These are phyloP conservation scores for Caradrina clavipalpis DNA, from an alignment of 2,888 invertebrate species.

Conservation along the genomic window DNA sequence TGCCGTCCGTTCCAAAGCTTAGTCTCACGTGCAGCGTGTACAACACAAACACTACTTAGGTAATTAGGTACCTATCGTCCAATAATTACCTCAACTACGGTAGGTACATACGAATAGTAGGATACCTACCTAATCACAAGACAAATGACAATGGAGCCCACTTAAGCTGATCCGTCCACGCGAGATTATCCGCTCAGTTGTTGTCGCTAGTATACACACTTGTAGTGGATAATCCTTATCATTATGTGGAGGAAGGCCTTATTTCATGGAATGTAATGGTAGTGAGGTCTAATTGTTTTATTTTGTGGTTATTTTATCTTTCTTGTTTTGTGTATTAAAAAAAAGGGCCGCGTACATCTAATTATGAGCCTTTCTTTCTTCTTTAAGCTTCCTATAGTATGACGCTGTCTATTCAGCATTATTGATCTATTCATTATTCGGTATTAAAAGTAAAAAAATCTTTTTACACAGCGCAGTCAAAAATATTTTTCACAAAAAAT, in stretches of 20 bases:
- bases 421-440: background rate
- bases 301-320: slow-evolving; percentile 5
- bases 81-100: slow-evolving; percentile 51
- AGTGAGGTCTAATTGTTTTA: slow-evolving; percentile 26
- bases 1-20: background rate
- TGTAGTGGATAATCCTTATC: slow-evolving; percentile 46
- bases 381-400: background rate
- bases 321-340: background rate
- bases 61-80: slow-evolving; percentile 19
- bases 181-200: slow-evolving; percentile 65
- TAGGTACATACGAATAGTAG: slow-evolving; percentile 32
- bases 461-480: background rate
- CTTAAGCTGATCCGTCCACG: slow-evolving; percentile 70
- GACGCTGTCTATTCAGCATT: background rate
- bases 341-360: too few relatives aligned
- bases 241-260: slow-evolving; percentile 44
- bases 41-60: slow-evolving; percentile 25
- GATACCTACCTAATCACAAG: slow-evolving; percentile 66
- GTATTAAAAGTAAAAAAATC: background rate
- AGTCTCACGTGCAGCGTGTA: background rate
- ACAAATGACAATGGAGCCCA: slow-evolving; percentile 70
- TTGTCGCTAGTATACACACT: slow-evolving; percentile 50
- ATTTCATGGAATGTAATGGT: slow-evolving; percentile 29
- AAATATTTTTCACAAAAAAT: slow-evolving; percentile 3
- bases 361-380: background rate